A percentile compares a stretch with the other conserved stretches of the same genome.
These are phyloP conservation scores for Megalonaias nervosa DNA, from an alignment of 1,140 invertebrate species.

Conservation along the genomic window DNA sequence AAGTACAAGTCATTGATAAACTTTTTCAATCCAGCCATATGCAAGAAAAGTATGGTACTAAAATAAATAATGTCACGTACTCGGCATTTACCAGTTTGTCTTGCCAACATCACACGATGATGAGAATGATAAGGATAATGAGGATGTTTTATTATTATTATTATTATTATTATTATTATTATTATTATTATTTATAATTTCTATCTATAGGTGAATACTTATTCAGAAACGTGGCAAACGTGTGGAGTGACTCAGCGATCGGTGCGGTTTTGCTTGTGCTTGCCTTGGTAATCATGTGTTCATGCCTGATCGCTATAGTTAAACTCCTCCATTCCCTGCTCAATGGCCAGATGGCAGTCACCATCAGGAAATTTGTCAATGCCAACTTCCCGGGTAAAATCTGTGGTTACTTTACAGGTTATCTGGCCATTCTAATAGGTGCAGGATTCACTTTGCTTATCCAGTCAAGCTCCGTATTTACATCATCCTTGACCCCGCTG, in stretches of 20 bases:
- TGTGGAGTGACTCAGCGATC: constrained; percentile 69
- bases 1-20: not conserved
- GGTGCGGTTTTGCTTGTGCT: constrained; percentile 73
- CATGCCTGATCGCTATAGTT: constrained; percentile 77
- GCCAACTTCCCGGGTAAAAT: constrained; percentile 72
- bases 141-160: not conserved
- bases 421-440: constrained; percentile 76
- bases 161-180: too few species aligned
- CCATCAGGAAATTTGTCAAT: constrained; percentile 75
- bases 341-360: constrained; percentile 73
- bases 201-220: constrained; percentile 34
- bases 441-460: constrained; percentile 76
- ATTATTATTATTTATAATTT: not conserved
- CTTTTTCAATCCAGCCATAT: not conserved
- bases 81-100: not conserved
- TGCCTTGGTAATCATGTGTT: constrained; percentile 73
- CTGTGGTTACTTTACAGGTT: constrained; percentile 73
- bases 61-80: not conserved
- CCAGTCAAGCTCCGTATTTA: constrained; percentile 78
- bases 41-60: not conserved
- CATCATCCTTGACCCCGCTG: constrained; percentile 77
- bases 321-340: constrained; percentile 74
- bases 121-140: not conserved
- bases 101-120: not conserved
- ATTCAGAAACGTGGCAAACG: constrained; percentile 10